These are phyloP conservation scores for Myotis planiceps DNA, from an alignment of 2,797 vertebrate species.

Conservation along the genomic window DNA sequence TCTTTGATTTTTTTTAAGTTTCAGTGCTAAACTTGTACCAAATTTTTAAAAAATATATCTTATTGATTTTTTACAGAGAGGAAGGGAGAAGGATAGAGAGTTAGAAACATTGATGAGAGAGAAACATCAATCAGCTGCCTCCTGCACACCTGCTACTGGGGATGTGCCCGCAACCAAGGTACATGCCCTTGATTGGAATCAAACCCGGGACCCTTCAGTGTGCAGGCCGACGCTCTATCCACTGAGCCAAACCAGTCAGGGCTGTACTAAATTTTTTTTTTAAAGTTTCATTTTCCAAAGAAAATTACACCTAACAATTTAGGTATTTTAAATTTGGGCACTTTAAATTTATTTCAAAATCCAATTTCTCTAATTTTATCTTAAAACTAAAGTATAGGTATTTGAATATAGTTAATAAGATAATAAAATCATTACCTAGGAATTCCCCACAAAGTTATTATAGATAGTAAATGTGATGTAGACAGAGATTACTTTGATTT, in stretches of 20 bases:
- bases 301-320: background rate
- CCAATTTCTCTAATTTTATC: background rate
- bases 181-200: too few species aligned
- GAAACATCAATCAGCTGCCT: too few species aligned
- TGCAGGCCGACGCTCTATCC: too few species aligned
- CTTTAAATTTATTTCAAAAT: background rate
- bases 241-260: too few species aligned
- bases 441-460: conserved; percentile 5
- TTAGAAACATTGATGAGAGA: too few species aligned
- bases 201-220: too few species aligned
- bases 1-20: background rate
- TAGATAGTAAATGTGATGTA: background rate
- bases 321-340: background rate
- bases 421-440: background rate
- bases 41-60: too few species aligned
- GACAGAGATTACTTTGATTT: conserved; percentile 15
- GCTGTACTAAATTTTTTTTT: background rate
- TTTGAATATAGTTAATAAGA: conserved; percentile 55
- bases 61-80: too few species aligned
- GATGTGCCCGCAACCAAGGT: too few species aligned
- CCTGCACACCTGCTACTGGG: too few species aligned
- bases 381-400: background rate
- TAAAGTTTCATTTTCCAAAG: background rate
- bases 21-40: background rate
- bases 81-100: too few species aligned